Percentiles rank a stretch among this genome's conserved stretches.
Conservation (phyloP, 2,797 vertebrate genomes). For the Sebastes iracundus region DNA sequence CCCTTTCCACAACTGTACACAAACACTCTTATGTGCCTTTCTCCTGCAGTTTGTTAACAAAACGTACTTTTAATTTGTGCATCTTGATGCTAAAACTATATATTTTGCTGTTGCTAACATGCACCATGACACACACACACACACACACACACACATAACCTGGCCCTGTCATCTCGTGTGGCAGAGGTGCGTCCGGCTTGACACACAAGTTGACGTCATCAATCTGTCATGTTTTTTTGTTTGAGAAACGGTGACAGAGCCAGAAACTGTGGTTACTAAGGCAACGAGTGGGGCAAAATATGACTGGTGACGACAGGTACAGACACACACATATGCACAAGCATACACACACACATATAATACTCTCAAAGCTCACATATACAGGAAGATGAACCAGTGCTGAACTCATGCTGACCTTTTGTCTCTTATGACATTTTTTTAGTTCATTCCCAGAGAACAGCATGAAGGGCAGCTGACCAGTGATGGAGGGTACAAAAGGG, state of each 20-base stretch:
- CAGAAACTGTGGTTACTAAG: conserved; percentile 46
- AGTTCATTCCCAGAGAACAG: conserved; percentile 7
- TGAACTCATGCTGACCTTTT: conserved; percentile 12
- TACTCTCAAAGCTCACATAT: not conserved
- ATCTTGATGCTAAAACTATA: not conserved
- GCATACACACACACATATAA: not conserved
- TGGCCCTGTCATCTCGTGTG: not conserved
- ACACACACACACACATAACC: not conserved
- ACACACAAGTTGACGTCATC: conserved; percentile 43
- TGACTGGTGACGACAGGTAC: conserved; percentile 15
- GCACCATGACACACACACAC: not conserved
- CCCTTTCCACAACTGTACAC: conserved; percentile 23
- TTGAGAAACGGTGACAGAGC: conserved; percentile 42
- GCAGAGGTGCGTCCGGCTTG: conserved; percentile 12
- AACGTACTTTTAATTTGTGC: not conserved
- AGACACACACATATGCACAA: not conserved
- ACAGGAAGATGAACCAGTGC: not conserved
- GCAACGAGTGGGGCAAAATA: conserved; percentile 34
- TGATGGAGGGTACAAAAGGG: not conserved
- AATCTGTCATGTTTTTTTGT: conserved; percentile 41
- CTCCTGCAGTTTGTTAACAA: not conserved
- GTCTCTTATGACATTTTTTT: not conserved
- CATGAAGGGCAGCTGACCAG: conserved; percentile 33
- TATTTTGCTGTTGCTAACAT: not conserved
- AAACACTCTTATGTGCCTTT: conserved; percentile 2